A percentile compares a stretch with the other conserved stretches of the same genome.
Conservation (phyloP, 2,888 invertebrate genomes). For the Leptinotarsa haldemani region DNA sequence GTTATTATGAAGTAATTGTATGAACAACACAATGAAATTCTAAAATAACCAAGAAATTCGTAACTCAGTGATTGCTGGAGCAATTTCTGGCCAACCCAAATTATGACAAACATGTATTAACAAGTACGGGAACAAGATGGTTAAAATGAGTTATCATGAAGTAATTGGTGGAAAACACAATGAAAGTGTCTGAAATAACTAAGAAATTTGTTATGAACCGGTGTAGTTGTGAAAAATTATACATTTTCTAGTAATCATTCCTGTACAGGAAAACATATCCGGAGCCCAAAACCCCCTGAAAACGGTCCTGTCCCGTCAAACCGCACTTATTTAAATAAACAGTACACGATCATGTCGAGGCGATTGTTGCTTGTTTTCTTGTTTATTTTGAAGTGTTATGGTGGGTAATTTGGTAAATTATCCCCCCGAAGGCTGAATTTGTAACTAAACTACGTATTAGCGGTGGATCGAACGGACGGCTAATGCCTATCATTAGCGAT, state of each 20-base stretch:
- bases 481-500: conserved; percentile 68
- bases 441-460: conserved; percentile 75
- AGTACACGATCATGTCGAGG: conserved; percentile 64
- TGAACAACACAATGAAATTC: no score
- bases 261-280: background rate
- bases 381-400: conserved; percentile 68
- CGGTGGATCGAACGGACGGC: conserved; percentile 72
- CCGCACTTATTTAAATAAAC: conserved; percentile 65
- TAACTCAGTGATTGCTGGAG: no score
- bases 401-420: conserved; percentile 70
- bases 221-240: background rate
- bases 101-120: no score
- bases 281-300: no score
- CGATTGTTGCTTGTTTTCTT: conserved; percentile 65
- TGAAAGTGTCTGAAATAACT: no score
- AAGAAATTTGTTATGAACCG: no score
- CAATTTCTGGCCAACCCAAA: no score
- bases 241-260: background rate
- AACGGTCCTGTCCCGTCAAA: conserved; percentile 1
- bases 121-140: no score
- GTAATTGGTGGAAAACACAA: no score
- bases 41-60: no score
- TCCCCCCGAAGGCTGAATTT: conserved; percentile 72
- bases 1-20: no score
- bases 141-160: no score